Base-by-base conservation (phyloP, 2,113 vertebrate species). In the Miniopterus natalensis region DNA sequence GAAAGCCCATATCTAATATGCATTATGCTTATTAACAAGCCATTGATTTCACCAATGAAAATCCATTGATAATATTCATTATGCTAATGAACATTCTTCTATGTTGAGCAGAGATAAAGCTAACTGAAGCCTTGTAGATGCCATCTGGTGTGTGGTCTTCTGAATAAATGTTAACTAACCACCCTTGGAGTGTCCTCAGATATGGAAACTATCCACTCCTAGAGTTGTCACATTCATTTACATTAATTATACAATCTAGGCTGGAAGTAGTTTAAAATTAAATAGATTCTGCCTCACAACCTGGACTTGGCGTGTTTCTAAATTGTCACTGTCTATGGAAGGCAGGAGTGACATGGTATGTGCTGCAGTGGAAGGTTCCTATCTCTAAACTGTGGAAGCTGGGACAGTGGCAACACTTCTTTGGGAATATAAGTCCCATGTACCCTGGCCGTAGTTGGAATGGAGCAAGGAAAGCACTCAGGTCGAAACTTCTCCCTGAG, bases 251-350 rank as follows among this genome's bases (percentile, higher is more conserved):
- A 61, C 9, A 8, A 10, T 25, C 6, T 65, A 68, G 49, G n/a
- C 29, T 91, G 42, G 10, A 90, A 71, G 31, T n/a, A 29, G 21
- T 59, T 87, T 51, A 49, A 80, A 63, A 79, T 86, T 86, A 80
- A 89, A 36, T 15, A 12, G 2, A n/a, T 70, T 71, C n/a, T 77
- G 45, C n/a, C n/a, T 73, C 42, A 53, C 29, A 80, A 45, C 8
- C 42, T 61, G 36, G 31, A 87, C 4, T 80, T 53, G 65, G 25
- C 47, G 23, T 84, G 23, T 59, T 74, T 81, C 77, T 8, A 78
- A 12, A 31, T 17, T 11, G 1, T 5, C 21, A 2, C 47, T 21
- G 4, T 84, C 53, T 66, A 5, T 63, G 12, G 59, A 73, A 59
- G 29, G 21, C 47, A 89, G 73, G 45, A 51, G 31, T 29, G 25